Evolutionary conservation across 2,888 invertebrate species (phyloP).

Genomic region (Ischnura elegans): DNA sequence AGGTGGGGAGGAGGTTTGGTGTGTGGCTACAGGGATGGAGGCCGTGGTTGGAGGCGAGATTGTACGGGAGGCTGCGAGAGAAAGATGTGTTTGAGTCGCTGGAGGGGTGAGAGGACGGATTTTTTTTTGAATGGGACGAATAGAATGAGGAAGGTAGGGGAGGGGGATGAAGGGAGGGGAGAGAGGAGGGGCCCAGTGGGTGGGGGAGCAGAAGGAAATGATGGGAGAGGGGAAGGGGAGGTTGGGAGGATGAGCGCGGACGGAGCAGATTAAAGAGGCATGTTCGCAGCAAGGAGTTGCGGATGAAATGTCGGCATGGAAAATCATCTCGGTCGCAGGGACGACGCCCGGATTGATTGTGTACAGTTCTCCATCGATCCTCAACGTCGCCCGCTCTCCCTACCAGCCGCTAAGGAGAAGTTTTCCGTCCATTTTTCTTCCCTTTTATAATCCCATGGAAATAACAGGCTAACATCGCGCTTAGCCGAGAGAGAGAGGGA

Average conservation of each 20-base stretch:
- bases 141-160: background rate
- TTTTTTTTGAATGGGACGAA: constrained; percentile 9
- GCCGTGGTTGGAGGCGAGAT: background rate
- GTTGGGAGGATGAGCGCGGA: background rate
- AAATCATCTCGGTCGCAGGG: background rate
- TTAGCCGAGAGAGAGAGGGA: too few species aligned
- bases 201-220: background rate
- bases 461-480: too few species aligned
- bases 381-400: too few species aligned
- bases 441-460: too few species aligned
- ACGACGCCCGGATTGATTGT: background rate
- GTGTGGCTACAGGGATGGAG: background rate
- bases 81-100: background rate
- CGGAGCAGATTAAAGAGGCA: constrained; percentile 28
- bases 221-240: background rate
- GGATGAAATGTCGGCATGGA: constrained; percentile 17
- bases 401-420: too few species aligned
- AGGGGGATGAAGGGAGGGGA: background rate
- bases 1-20: background rate
- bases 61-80: background rate
- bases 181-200: background rate
- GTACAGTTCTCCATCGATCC: background rate
- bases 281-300: constrained; percentile 10
- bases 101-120: background rate
- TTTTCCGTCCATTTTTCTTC: too few species aligned